Evolutionary conservation across 1,140 invertebrate species (phyloP).

Genomic region (Charaxes varanes): DNA sequence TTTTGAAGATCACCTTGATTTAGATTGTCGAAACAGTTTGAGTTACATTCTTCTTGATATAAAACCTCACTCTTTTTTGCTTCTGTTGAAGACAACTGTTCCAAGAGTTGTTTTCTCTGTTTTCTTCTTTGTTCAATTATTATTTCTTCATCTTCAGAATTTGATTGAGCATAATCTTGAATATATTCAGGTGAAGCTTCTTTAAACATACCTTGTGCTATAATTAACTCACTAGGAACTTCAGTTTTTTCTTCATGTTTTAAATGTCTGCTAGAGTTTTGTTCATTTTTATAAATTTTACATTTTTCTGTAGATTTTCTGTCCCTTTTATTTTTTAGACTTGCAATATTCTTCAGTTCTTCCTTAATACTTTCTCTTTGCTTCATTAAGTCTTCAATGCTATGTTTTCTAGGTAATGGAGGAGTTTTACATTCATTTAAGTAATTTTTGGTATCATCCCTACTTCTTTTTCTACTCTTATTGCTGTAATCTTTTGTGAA

Average conservation of each 20-base stretch:
- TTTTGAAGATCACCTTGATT: conserved; percentile 11
- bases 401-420: conserved; percentile 42
- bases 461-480: conserved; percentile 30
- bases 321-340: conserved; percentile 22
- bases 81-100: conserved; percentile 72
- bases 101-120: conserved; percentile 90
- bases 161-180: conserved; percentile 32
- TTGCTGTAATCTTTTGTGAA: conserved; percentile 30
- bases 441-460: conserved; percentile 23
- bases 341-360: conserved; percentile 33
- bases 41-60: too few species aligned
- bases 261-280: conserved; percentile 1
- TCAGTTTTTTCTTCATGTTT: conserved; percentile 20
- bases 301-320: conserved; percentile 16
- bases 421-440: conserved; percentile 45
- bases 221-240: conserved; percentile 11
- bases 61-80: too few species aligned
- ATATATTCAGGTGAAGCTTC: conserved; percentile 34
- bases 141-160: conserved; percentile 90
- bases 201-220: conserved; percentile 6
- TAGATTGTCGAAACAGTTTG: conserved; percentile 8
- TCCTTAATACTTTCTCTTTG: conserved; percentile 44
- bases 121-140: conserved; percentile 93
- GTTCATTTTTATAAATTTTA: conserved; percentile 13
- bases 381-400: conserved; percentile 50